A percentile compares a stretch with the other conserved stretches of the same genome.
Conservation (phyloP, 1,140 invertebrate species). For the Wiebesia pumilae region DNA sequence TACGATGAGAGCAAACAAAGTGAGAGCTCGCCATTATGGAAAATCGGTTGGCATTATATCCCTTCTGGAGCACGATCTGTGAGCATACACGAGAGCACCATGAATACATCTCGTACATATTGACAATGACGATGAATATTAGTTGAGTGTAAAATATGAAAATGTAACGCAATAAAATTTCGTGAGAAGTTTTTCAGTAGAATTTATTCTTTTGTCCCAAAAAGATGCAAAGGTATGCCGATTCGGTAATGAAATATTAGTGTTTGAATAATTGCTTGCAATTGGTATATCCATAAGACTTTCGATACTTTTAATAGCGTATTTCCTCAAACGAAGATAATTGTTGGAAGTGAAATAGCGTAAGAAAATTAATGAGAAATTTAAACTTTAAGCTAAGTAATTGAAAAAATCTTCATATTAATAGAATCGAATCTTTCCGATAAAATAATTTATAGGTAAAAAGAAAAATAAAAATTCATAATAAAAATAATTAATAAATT, state of each 20-base stretch:
- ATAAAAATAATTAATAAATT: too few relatives aligned
- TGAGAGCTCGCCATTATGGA: constrained; percentile 26
- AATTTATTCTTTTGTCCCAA: not conserved
- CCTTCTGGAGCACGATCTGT: not conserved
- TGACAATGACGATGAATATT: constrained; percentile 7
- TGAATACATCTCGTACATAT: not conserved
- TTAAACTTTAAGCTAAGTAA: too few relatives aligned
- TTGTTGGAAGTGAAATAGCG: too few relatives aligned
- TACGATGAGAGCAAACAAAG: constrained; percentile 47
- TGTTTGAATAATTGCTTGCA: not conserved
- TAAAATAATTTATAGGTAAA: too few relatives aligned
- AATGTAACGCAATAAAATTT: not conserved
- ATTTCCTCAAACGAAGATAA: not conserved
- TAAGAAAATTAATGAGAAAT: too few relatives aligned
- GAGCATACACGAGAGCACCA: not conserved
- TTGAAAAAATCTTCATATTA: too few relatives aligned
- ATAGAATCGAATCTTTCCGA: too few relatives aligned
- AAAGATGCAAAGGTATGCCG: not conserved
- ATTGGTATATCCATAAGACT: not conserved
- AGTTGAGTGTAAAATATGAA: constrained; percentile 9
- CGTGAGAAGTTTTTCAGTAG: not conserved
- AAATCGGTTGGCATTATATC: constrained; percentile 30
- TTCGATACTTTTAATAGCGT: not conserved
- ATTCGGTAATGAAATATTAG: not conserved
- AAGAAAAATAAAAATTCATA: too few relatives aligned